Evolutionary conservation across 2,888 invertebrate genomes (phyloP).

Genomic region (Megamerina dolium): DNA sequence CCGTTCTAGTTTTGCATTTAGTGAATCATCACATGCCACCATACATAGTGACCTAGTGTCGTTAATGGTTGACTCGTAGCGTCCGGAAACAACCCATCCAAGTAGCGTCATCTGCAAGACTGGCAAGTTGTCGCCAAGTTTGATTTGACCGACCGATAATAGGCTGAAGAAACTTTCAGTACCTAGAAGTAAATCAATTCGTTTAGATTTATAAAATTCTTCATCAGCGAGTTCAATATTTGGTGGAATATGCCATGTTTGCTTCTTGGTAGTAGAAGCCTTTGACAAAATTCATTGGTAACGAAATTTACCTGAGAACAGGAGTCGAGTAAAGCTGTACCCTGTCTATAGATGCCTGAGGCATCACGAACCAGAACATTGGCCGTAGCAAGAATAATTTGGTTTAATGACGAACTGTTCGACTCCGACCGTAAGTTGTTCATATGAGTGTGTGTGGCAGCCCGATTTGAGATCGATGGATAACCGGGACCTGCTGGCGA

Average conservation of each 20-base stretch:
- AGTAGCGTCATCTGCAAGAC: slow-evolving; percentile 21
- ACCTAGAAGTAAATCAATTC: slow-evolving; percentile 19
- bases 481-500: too few relatives aligned
- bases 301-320: slow-evolving; percentile 18
- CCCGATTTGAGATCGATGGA: neutral
- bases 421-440: too few relatives aligned
- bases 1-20: neutral
- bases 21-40: slow-evolving; percentile 4
- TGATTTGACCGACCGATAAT: slow-evolving; percentile 20
- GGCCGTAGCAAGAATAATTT: slow-evolving; percentile 13
- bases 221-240: slow-evolving; percentile 15
- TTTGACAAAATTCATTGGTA: slow-evolving; percentile 14
- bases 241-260: slow-evolving; percentile 2
- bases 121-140: slow-evolving; percentile 15
- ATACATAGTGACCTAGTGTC: neutral
- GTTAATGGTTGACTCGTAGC: slow-evolving; percentile 2
- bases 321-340: slow-evolving; percentile 13
- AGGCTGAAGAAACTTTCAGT: slow-evolving; percentile 18
- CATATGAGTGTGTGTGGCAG: neutral
- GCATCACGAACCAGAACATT: slow-evolving; percentile 10
- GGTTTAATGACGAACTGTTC: neutral
- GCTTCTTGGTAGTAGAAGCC: slow-evolving; percentile 8
- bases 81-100: slow-evolving; percentile 19
- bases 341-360: slow-evolving; percentile 9
- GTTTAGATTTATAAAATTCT: slow-evolving; percentile 15